Base-by-base conservation (phyloP, 2,113 vertebrate species). In the Rafetus swinhoei region DNA sequence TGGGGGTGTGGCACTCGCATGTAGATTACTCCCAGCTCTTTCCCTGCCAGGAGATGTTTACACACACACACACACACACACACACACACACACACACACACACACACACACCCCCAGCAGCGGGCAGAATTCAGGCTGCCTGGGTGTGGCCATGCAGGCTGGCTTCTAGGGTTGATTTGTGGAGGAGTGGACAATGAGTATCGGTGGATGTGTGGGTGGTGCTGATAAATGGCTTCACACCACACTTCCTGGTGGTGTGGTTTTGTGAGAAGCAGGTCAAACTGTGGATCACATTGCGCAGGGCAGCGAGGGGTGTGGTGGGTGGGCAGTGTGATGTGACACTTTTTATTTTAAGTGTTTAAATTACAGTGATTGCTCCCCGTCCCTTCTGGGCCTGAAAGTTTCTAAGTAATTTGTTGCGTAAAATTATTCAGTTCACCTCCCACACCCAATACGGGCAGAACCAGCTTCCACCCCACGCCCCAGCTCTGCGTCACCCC, bases 161-260 rank as follows among this genome's bases (percentile, higher is more conserved):
- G 2, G 52, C 5, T 27, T 3, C 32, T 6, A 2, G 45, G 27
- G 27, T 3, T 22, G 24, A 32, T 18, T 22, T 22, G 18, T 8
- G 5, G 57, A n/a, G 45, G 21, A 50, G 18, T 52, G 29, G 7
- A 7, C 50, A 39, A 3, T 18, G 14, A 32, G 53, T 22, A n/a
- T 9, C 52, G 27, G 22, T 25, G 32, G 16, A n/a, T 9, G 18
- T 69, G 65, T 18, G 32, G 35, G 18, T 7, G 16, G 18, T 72
- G 65, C 65, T 72, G 18, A 72, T n/a, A 69, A n/a, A n/a, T 9
- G 16, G 65, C 8, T 69, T 69, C 65, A n/a, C 32, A n/a, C 65
- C 9, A 16, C n/a, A 69, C n/a, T 18, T n/a, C 65, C 32, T 18
- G 8, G 32, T n/a, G 6, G 8, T 59, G 57, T 59, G 57, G 57